Percentiles rank a stretch among this genome's conserved stretches.
These are phyloP conservation scores for Polydrusus pterygomalis DNA, from an alignment of 2,888 invertebrate genomes.

Conservation along the genomic window DNA sequence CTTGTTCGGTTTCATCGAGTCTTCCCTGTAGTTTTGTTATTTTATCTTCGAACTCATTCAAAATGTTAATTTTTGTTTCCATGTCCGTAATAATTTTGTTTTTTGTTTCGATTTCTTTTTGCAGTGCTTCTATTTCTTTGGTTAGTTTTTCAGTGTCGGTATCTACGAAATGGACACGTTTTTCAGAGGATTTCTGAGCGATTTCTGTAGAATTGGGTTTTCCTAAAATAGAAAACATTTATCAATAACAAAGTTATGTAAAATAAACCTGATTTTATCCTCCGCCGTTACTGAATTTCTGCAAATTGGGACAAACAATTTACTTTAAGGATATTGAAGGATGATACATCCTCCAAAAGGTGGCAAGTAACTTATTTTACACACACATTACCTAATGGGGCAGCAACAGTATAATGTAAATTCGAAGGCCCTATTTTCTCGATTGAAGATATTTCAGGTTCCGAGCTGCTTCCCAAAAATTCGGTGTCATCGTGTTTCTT, in stretches of 20 bases:
- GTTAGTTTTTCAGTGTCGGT: conserved; percentile 67
- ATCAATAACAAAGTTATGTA: neutral
- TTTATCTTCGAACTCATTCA: conserved; percentile 73
- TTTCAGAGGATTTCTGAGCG: conserved; percentile 62
- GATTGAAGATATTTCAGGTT: conserved; percentile 68
- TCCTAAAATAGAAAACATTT: conserved; percentile 32
- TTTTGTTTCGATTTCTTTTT: conserved; percentile 77
- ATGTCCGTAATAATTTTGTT: conserved; percentile 76
- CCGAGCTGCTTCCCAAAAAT: conserved; percentile 46
- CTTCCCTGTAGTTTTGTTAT: conserved; percentile 75
- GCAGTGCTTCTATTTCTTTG: conserved; percentile 70
- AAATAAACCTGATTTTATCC: conserved; percentile 34
- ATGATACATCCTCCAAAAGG: too few relatives aligned
- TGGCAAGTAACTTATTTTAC: too few relatives aligned
- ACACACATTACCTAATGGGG: conserved; percentile 59
- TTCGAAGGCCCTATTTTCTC: conserved; percentile 65
- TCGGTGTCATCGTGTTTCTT: conserved; percentile 53
- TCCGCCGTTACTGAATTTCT: too few relatives aligned
- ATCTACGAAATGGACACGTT: conserved; percentile 74
- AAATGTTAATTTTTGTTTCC: conserved; percentile 75
- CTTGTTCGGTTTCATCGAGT: conserved; percentile 75
- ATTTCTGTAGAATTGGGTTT: conserved; percentile 68
- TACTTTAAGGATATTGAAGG: too few relatives aligned
- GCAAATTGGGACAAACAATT: too few relatives aligned
- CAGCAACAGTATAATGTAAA: conserved; percentile 72